These are phyloP conservation scores for Eristalis tenax DNA, from an alignment of 2,888 invertebrate genomes.

Conservation along the genomic window DNA sequence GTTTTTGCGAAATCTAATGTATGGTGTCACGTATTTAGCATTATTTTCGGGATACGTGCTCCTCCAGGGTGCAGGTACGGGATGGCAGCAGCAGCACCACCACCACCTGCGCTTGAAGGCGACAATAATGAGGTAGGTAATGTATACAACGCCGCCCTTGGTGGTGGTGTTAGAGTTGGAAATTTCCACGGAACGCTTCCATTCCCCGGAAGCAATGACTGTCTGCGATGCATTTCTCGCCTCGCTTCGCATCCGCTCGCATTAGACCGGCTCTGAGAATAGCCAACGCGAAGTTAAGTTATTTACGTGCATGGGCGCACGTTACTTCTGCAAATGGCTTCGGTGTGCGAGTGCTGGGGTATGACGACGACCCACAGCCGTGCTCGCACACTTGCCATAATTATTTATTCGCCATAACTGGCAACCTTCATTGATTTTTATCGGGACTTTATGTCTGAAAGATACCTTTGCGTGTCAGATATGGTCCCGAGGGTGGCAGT, in stretches of 20 bases:
- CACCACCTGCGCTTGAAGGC: constrained; percentile 40
- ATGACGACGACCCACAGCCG: background rate
- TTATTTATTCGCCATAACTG: constrained; percentile 58
- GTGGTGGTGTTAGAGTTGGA: constrained; percentile 17
- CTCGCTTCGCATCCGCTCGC: constrained; percentile 1
- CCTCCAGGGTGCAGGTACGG: constrained; percentile 13
- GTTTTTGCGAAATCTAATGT: constrained; percentile 53
- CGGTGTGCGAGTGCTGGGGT: background rate
- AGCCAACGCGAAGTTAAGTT: constrained; percentile 29
- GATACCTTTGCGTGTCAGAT: constrained; percentile 23
- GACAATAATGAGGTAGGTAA: constrained; percentile 65
- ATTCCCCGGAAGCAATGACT: constrained; percentile 39
- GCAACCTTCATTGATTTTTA: constrained; percentile 62
- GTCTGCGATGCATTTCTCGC: constrained; percentile 13
- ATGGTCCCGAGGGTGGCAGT: constrained; percentile 31
- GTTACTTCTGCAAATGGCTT: constrained; percentile 21
- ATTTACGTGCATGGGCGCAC: constrained; percentile 53
- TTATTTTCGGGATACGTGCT: constrained; percentile 67
- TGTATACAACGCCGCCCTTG: constrained; percentile 16
- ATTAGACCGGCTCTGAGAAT: constrained; percentile 14
- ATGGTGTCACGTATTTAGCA: constrained; percentile 69
- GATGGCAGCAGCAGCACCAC: constrained; percentile 13
- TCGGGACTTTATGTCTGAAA: constrained; percentile 41
- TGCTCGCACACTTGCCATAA: constrained; percentile 27
- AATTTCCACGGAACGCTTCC: constrained; percentile 19